Base-by-base conservation (phyloP, 64 coral and sea anemone species). In the Catalaphyllia jardinei region DNA sequence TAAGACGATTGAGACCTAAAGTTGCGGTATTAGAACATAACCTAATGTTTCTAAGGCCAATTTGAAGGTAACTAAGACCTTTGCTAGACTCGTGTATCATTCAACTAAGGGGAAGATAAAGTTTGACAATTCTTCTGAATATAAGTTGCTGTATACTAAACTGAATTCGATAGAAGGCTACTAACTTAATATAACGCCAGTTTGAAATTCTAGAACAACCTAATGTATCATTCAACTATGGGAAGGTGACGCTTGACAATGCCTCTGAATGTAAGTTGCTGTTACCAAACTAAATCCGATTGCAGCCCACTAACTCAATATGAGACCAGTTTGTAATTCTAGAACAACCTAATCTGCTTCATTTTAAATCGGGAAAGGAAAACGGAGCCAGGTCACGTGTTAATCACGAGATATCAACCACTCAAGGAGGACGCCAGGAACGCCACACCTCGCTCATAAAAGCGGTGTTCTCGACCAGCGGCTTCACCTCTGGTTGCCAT, bases 371-470 rank as follows among this genome's bases (percentile, higher is more conserved):
- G 24, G 4, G 25, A 28, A 69, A 2, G 74, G 1, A 18, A 46
- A 31, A 29, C 29, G 29, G 25, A 27, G 74, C 20, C 74, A n/a
- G 22, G 4, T 50, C 35, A 31, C 12, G 79, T 29, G 54, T 27
- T 11, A 77, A 31, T 55, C 71, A 88, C 29, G 71, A 60, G 82
- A 86, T 27, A 38, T 65, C 87, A 98, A 52, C 93, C 96, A 98
- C 93, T 98, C 52, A 98, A 87, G 4, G 96, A 94, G 16, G 96
- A 98, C 3, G 96, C 96, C 52, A 98, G 76, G 93, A 98, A 98
- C 3, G 96, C 96, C 15, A 98, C 96, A 54, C 96, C 96, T 24
- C 96, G 79, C 60, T 98, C 96, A 88, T 98, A 98, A 91, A 98
- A 98, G 64, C 96, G 83, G 86, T 94, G 95, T 27, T 90, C 92